Evolutionary conservation across 2,888 invertebrate genomes (phyloP), one percentile per base, ranked within the genome.

Genomic region (Auanema freiburgensis): DNA sequence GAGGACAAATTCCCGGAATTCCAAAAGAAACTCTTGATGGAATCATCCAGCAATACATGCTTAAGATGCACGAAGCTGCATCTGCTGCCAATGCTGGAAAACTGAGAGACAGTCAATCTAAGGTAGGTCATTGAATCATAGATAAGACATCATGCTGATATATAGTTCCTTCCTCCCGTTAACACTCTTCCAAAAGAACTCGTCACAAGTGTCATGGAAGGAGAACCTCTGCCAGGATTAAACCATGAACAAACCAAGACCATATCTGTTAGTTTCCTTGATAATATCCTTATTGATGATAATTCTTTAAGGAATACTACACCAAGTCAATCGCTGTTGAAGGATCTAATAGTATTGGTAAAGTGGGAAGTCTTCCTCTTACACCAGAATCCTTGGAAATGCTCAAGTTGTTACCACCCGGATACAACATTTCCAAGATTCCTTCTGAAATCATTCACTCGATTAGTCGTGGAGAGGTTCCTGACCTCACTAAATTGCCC

Each of bases 1-100:
- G 83, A 14, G 82, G 81, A 6, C 71, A 73, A 43, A 73, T 83
- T 41, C 83, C 83, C 6, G 77, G 77, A 21, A 72, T 81, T 50
- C 80, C 84, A 21, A 76, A 72, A 57, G 76, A 77, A 18, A 75
- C 79, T 1, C 67, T 81, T 5, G 80, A 83, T 57, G 40, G 58
- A 14, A 69, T 82, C 41, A 66, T 82, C 21, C 68, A 74, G 54
- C 74, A 72, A 52, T 74, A 77, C 59, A 79, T 79, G 74, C 65
- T 69, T 21, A 74, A 72, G 25, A 72, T 81, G 73, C 71, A 76
- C 52, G 63, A 69, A 0, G 77, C 79, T n/a, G 81, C 79, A 4
- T 65, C 71, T 6, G 68, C 74, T 0, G 65, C 77, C 51, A 64
- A 76, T 23, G 62, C 64, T 18, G 71, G 74, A 57, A 69, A 59